A percentile compares a stretch with the other conserved stretches of the same genome.
phyloP scores from a whole-genome alignment of 2,888 invertebrate species.

The Sylvicola cinctus region DNA sequence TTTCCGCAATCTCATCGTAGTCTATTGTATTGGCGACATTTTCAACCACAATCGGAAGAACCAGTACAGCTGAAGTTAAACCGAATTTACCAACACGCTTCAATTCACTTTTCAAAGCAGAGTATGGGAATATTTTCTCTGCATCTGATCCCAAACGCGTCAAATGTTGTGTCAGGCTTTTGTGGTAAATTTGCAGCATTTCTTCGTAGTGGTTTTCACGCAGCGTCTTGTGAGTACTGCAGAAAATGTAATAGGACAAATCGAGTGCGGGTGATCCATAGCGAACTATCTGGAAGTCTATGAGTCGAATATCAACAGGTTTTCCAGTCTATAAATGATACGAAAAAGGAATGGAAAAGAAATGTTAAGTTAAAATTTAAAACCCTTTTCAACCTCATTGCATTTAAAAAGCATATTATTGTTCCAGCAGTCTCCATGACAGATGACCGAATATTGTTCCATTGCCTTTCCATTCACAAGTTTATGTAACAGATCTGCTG shows the following conservation, averaged over 20 bases:
- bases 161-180: conserved; percentile 10
- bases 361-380: too few relatives aligned
- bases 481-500: too few relatives aligned
- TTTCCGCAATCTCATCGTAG: background rate
- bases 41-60: conserved; percentile 17
- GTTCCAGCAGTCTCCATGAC: conserved; percentile 23
- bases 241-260: conserved; percentile 17
- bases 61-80: conserved; percentile 16
- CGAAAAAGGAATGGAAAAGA: too few relatives aligned
- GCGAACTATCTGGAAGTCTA: conserved; percentile 21
- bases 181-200: conserved; percentile 16
- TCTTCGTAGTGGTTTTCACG: conserved; percentile 12
- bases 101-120: conserved; percentile 14
- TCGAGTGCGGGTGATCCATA: conserved; percentile 19
- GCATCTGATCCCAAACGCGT: conserved; percentile 15
- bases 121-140: conserved; percentile 11
- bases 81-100: conserved; percentile 15
- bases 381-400: too few relatives aligned
- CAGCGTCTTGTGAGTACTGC: conserved; percentile 15
- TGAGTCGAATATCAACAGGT: conserved; percentile 13
- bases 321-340: too few relatives aligned
- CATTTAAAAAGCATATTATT: conserved; percentile 18
- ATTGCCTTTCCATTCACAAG: conserved; percentile 11
- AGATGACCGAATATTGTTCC: conserved; percentile 19
- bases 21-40: too few relatives aligned